Evolutionary conservation across 2,888 invertebrate genomes (phyloP).

Genomic region (Elmis aenea): DNA sequence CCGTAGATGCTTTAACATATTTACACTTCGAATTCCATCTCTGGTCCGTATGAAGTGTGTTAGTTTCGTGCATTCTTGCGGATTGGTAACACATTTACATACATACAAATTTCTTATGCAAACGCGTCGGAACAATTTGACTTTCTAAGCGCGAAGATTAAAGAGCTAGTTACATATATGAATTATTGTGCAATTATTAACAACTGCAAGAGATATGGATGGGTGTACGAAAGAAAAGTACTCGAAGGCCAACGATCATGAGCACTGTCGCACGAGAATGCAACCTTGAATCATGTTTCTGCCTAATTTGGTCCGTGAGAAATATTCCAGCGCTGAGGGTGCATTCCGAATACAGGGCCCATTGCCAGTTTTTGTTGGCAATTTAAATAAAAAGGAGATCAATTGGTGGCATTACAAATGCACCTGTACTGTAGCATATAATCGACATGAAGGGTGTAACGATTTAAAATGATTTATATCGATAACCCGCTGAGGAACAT

Average conservation of each 20-base stretch:
- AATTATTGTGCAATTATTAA: slow-evolving; percentile 8
- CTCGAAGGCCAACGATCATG: no score
- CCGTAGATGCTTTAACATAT: slow-evolving; percentile 10
- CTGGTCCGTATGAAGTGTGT: no score
- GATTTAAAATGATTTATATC: slow-evolving; percentile 13
- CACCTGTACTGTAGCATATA: slow-evolving; percentile 9
- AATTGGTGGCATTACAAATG: not conserved
- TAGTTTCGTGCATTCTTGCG: no score
- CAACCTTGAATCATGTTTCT: slow-evolving; percentile 4
- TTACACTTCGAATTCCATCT: slow-evolving; percentile 9
- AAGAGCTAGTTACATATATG: slow-evolving; percentile 8
- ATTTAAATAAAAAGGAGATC: slow-evolving; percentile 33
- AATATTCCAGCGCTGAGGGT: slow-evolving; percentile 34
- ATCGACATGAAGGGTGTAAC: slow-evolving; percentile 12
- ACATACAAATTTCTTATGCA: no score
- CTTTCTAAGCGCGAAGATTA: no score
- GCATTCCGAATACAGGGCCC: slow-evolving; percentile 24
- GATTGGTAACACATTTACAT: no score
- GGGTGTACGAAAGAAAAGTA: no score
- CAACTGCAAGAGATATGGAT: no score
- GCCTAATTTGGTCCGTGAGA: slow-evolving; percentile 40
- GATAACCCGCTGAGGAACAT: slow-evolving; percentile 13
- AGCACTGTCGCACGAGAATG: slow-evolving; percentile 1
- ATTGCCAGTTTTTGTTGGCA: slow-evolving; percentile 28
- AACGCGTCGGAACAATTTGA: no score